phyloP scores from a whole-genome alignment of 1,140 invertebrate genomes.

The Drosophila lini region DNA sequence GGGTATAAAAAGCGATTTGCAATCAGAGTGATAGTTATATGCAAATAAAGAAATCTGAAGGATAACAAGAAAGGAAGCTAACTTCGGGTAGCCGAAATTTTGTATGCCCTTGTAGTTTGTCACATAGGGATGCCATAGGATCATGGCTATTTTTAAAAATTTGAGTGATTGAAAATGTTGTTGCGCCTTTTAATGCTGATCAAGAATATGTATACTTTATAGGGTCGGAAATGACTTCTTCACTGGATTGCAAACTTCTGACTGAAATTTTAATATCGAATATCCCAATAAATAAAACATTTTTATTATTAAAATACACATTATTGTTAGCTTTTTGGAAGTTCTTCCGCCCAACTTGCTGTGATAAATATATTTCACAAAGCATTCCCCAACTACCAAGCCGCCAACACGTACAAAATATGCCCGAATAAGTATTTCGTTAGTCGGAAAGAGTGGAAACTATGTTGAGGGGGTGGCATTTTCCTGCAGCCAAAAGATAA shows the following conservation, averaged over 20 bases:
- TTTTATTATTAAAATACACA: neutral
- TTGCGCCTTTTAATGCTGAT: neutral
- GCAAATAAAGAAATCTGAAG: no score
- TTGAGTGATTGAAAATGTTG: no score
- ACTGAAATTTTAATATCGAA: no score
- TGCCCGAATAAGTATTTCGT: slow-evolving; percentile 15
- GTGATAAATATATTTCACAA: slow-evolving; percentile 1
- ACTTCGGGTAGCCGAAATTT: no score
- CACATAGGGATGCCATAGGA: no score
- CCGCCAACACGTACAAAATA: slow-evolving; percentile 18
- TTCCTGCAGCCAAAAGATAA: slow-evolving; percentile 35
- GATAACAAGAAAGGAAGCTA: neutral
- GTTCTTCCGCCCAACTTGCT: neutral
- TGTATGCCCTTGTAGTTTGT: no score
- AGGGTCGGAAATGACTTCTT: no score
- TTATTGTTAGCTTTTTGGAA: neutral
- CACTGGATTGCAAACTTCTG: no score
- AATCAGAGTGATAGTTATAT: neutral
- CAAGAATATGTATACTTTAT: no score
- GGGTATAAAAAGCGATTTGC: neutral
- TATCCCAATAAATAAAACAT: neutral
- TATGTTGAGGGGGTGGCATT: neutral
- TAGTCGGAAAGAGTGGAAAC: slow-evolving; percentile 14
- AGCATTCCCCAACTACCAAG: slow-evolving; percentile 9
- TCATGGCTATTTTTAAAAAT: no score